A percentile compares a stretch with the other conserved stretches of the same genome.
Conservation (phyloP, 1,140 invertebrate species). For the Agrypnia vestita region DNA sequence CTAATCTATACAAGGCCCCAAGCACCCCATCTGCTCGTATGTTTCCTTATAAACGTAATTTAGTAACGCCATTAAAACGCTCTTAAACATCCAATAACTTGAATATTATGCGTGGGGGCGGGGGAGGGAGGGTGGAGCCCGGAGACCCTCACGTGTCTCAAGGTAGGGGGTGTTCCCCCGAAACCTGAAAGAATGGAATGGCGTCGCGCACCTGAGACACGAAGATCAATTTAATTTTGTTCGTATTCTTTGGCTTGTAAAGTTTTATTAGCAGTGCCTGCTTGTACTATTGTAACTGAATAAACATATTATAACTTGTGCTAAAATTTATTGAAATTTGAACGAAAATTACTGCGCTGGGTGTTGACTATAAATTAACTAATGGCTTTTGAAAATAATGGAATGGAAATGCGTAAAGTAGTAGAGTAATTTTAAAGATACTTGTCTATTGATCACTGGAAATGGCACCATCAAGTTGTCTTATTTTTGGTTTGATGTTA, state of each 20-base stretch:
- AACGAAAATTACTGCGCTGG: too few relatives aligned
- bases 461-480: too few relatives aligned
- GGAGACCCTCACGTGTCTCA: background rate
- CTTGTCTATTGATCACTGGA: too few relatives aligned
- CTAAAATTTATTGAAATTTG: too few relatives aligned
- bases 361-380: too few relatives aligned
- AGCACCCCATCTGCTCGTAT: constrained; percentile 8
- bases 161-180: background rate
- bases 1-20: background rate
- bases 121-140: background rate
- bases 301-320: too few relatives aligned
- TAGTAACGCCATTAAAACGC: constrained; percentile 39
- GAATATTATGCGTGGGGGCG: constrained; percentile 17
- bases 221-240: constrained; percentile 15
- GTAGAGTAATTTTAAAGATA: too few relatives aligned
- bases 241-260: constrained; percentile 6
- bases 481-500: too few relatives aligned
- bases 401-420: too few relatives aligned
- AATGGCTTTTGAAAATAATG: too few relatives aligned
- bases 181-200: background rate
- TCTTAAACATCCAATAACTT: constrained; percentile 48
- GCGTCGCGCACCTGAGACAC: constrained; percentile 23
- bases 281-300: too few relatives aligned
- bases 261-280: too few relatives aligned
- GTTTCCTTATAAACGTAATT: constrained; percentile 35